Evolutionary conservation across 23 tunicate species (phyloP).

Genomic region (Clavelina lepadiformis): DNA sequence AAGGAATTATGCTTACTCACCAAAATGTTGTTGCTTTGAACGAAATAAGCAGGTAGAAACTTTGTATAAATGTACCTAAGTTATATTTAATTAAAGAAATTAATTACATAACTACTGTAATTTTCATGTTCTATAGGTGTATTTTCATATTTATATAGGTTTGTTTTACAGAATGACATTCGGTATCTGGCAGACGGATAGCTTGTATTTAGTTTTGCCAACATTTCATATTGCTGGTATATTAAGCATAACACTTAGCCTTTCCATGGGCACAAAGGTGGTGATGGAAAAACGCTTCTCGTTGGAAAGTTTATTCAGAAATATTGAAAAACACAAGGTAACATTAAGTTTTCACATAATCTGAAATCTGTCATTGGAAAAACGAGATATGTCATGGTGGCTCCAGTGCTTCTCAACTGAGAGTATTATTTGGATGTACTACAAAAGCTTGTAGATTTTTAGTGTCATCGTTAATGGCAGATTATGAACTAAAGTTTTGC

Average conservation of each 20-base stretch:
- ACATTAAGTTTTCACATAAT: too few species aligned
- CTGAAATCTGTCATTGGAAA: too few species aligned
- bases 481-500: too few species aligned
- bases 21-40: conserved; percentile 12
- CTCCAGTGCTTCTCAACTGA: too few species aligned
- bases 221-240: conserved; percentile 59
- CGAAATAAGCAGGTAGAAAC: background rate
- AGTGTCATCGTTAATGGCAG: too few species aligned
- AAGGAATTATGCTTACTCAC: too few species aligned
- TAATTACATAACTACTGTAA: background rate
- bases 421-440: too few species aligned
- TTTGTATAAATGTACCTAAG: too few species aligned
- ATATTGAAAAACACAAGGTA: conserved; percentile 48
- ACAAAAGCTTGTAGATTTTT: too few species aligned
- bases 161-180: too few species aligned
- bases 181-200: conserved; percentile 6
- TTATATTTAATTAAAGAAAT: too few species aligned
- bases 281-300: conserved; percentile 48
- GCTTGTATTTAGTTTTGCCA: conserved; percentile 41
- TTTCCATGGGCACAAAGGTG: conserved; percentile 27
- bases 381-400: too few species aligned
- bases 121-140: background rate
- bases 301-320: conserved; percentile 30
- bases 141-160: background rate
- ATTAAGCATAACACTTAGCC: background rate